phyloP scores from a whole-genome alignment of 2,888 invertebrate species.

The Agelastica alni region DNA sequence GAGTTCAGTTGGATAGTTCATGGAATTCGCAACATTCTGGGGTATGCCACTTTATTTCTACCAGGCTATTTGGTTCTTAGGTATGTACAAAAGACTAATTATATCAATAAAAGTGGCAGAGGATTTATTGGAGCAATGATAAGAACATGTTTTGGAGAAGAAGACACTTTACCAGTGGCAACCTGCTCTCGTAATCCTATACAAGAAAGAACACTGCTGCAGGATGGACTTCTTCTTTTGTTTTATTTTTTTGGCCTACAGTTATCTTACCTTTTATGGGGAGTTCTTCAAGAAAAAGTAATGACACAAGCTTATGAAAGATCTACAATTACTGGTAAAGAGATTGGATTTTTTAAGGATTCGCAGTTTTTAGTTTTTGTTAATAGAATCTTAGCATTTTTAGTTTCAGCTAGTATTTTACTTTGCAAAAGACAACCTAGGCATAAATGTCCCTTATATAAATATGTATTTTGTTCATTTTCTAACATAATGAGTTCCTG shows the following conservation, averaged over 20 bases:
- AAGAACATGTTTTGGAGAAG: constrained; percentile 61
- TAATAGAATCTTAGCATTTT: constrained; percentile 87
- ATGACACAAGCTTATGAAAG: constrained; percentile 84
- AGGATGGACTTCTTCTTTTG: constrained; percentile 65
- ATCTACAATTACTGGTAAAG: constrained; percentile 65
- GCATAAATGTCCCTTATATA: constrained; percentile 86
- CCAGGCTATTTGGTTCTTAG: constrained; percentile 84
- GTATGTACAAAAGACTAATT: constrained; percentile 77
- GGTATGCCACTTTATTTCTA: constrained; percentile 85
- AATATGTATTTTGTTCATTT: constrained; percentile 94
- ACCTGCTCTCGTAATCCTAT: constrained; percentile 23
- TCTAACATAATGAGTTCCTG: constrained; percentile 98
- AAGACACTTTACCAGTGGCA: constrained; percentile 52
- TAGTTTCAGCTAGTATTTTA: constrained; percentile 70
- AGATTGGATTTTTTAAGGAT: constrained; percentile 78
- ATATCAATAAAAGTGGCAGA: constrained; percentile 73
- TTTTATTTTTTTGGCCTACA: constrained; percentile 90
- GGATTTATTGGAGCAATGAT: constrained; percentile 57
- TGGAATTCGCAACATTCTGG: constrained; percentile 78
- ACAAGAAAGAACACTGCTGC: constrained; percentile 57
- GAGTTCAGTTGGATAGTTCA: constrained; percentile 77
- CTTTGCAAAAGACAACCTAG: constrained; percentile 64
- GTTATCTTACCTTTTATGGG: constrained; percentile 92
- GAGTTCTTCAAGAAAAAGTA: constrained; percentile 95
- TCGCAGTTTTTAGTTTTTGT: constrained; percentile 97